phyloP scores from a whole-genome alignment of 2,113 vertebrate genomes.

The Oplegnathus fasciatus region DNA sequence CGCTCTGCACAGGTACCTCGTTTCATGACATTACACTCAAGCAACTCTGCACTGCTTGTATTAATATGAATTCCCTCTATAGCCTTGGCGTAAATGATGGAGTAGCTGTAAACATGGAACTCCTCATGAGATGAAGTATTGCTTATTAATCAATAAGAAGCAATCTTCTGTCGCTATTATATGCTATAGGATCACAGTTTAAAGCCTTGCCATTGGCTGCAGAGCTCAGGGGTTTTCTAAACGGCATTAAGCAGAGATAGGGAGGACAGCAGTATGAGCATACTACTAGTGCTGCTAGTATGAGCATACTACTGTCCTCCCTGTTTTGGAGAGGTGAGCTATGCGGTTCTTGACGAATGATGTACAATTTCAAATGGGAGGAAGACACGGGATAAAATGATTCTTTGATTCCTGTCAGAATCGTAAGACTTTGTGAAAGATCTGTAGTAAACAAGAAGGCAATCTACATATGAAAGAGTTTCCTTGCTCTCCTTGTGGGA shows the following conservation, averaged over 20 bases:
- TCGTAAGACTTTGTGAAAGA: conserved; percentile 47
- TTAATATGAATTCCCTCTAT: conserved; percentile 39
- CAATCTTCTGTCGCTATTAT: conserved; percentile 17
- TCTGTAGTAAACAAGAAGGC: conserved; percentile 53
- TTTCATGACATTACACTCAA: conserved; percentile 55
- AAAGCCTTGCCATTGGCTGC: not conserved
- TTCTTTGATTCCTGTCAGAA: conserved; percentile 46
- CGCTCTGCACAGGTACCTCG: conserved; percentile 55
- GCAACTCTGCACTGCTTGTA: conserved; percentile 16
- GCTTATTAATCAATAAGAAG: conserved; percentile 45
- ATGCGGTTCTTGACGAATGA: not conserved
- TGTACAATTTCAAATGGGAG: not conserved
- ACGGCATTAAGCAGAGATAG: not conserved
- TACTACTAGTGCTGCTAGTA: not conserved
- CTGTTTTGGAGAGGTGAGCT: not conserved
- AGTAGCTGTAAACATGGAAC: conserved; percentile 33
- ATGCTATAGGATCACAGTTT: conserved; percentile 31
- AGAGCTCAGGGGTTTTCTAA: not conserved
- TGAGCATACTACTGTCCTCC: not conserved
- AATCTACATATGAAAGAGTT: conserved; percentile 74
- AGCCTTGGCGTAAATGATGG: conserved; percentile 30
- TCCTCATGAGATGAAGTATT: conserved; percentile 21
- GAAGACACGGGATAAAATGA: not conserved
- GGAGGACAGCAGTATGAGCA: not conserved
- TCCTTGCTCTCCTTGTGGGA: conserved; percentile 31